These are phyloP conservation scores for Eleutherodactylus coqui DNA, from an alignment of 2,797 vertebrate species.

Conservation along the genomic window DNA sequence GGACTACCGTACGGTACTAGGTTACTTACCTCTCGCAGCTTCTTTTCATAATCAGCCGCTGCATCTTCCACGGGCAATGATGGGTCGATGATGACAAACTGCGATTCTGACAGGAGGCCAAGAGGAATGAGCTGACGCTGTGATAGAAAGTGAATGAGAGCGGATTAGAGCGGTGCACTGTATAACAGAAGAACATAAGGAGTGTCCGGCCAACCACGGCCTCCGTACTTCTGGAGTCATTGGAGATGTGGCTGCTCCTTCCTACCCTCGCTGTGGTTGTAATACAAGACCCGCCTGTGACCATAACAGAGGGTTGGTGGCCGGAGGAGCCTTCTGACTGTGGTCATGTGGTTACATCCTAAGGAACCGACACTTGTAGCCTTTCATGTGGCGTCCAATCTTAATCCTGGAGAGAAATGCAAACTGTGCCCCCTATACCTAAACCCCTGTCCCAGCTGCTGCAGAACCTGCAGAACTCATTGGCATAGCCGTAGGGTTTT, in stretches of 20 bases:
- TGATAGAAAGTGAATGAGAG: conserved; percentile 62
- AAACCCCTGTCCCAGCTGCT: not conserved
- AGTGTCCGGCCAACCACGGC: not conserved
- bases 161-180: not conserved
- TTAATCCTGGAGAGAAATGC: not conserved
- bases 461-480: too few species aligned
- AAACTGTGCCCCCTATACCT: too few species aligned
- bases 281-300: not conserved
- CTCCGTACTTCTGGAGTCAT: not conserved
- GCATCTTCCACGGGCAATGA: conserved; percentile 81
- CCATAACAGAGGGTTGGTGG: conserved; percentile 10
- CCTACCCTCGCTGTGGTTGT: not conserved
- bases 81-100: conserved; percentile 82
- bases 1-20: not conserved
- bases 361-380: conserved; percentile 3
- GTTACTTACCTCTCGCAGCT: conserved; percentile 81
- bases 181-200: not conserved
- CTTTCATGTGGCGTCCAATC: not conserved
- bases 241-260: not conserved
- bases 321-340: not conserved
- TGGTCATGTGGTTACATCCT: conserved; percentile 3
- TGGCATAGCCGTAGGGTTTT: too few species aligned
- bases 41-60: conserved; percentile 84
- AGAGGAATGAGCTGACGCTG: conserved; percentile 75
- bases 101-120: conserved; percentile 81